A percentile compares a stretch with the other conserved stretches of the same genome.
Conservation (phyloP, 1,140 invertebrate genomes). For the Conus betulinus region DNA sequence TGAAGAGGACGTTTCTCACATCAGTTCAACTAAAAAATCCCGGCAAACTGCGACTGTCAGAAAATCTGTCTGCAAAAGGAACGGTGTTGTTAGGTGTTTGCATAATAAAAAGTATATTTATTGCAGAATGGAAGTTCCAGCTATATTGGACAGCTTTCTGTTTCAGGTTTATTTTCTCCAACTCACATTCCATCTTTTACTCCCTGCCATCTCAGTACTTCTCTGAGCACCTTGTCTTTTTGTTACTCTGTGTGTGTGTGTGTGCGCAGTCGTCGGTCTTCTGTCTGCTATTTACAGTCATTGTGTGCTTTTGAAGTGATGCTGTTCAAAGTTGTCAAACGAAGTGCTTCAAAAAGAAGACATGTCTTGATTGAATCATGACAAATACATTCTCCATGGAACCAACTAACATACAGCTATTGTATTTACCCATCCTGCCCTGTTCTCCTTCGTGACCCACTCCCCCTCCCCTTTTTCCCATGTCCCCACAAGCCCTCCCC, state of each 20-base stretch:
- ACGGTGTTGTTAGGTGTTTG: slow-evolving; percentile 4
- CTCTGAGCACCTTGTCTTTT: background rate
- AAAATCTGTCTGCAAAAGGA: slow-evolving; percentile 23
- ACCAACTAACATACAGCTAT: background rate
- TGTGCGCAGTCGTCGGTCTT: background rate
- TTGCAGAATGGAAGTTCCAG: slow-evolving; percentile 12
- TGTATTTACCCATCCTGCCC: background rate
- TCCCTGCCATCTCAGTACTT: background rate
- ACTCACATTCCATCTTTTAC: slow-evolving; percentile 18
- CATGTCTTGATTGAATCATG: background rate
- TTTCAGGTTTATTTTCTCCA: slow-evolving; percentile 13
- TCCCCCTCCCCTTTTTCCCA: background rate
- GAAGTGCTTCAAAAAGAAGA: slow-evolving; percentile 18
- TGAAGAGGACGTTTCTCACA: background rate
- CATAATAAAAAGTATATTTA: slow-evolving; percentile 21
- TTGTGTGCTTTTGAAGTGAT: background rate
- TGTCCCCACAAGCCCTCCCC: background rate
- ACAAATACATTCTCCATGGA: no score
- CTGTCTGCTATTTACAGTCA: background rate
- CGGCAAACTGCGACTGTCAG: background rate
- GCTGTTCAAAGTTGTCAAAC: background rate
- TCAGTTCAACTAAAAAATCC: background rate
- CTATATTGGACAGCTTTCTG: slow-evolving; percentile 21
- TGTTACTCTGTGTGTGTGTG: background rate
- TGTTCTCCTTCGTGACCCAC: background rate